Evolutionary conservation across 2,797 vertebrate genomes (phyloP).

Genomic region (Rhinoraja longicauda): DNA sequence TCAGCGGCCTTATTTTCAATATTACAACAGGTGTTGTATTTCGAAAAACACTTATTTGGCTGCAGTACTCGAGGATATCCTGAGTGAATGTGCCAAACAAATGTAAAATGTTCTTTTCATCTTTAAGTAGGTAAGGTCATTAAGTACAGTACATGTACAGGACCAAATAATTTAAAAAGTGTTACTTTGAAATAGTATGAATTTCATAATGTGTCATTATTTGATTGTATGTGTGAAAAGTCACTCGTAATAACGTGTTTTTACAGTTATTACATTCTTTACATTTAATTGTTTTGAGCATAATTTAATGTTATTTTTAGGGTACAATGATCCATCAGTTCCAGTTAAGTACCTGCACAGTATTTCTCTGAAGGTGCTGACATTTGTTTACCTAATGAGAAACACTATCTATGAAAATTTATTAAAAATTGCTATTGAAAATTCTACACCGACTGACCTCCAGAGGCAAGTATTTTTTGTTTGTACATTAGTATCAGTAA

Average conservation of each 20-base stretch:
- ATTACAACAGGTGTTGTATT: too few relatives aligned
- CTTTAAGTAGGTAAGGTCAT: too few relatives aligned
- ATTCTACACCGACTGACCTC: slow-evolving; percentile 61
- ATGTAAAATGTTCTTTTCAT: too few relatives aligned
- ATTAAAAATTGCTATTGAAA: slow-evolving; percentile 59
- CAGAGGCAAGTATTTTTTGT: slow-evolving; percentile 66
- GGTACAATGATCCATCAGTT: slow-evolving; percentile 71
- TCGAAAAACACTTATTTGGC: too few relatives aligned
- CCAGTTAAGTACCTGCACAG: slow-evolving; percentile 58
- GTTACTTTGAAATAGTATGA: not conserved
- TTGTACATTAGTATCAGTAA: not conserved
- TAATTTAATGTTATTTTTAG: slow-evolving; percentile 51
- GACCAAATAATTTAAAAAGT: not conserved
- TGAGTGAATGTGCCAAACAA: too few relatives aligned
- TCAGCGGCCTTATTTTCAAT: too few relatives aligned
- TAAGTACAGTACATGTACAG: too few relatives aligned
- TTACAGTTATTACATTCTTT: too few relatives aligned
- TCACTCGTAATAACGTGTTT: too few relatives aligned
- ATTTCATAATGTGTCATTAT: not conserved
- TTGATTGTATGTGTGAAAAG: not conserved
- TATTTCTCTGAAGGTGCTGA: slow-evolving; percentile 69
- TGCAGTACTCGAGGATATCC: too few relatives aligned
- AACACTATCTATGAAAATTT: slow-evolving; percentile 69
- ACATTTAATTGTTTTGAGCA: not conserved
- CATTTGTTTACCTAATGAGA: slow-evolving; percentile 71